phyloP scores from a whole-genome alignment of 1,140 invertebrate species.

The Neodiprion virginianus region DNA sequence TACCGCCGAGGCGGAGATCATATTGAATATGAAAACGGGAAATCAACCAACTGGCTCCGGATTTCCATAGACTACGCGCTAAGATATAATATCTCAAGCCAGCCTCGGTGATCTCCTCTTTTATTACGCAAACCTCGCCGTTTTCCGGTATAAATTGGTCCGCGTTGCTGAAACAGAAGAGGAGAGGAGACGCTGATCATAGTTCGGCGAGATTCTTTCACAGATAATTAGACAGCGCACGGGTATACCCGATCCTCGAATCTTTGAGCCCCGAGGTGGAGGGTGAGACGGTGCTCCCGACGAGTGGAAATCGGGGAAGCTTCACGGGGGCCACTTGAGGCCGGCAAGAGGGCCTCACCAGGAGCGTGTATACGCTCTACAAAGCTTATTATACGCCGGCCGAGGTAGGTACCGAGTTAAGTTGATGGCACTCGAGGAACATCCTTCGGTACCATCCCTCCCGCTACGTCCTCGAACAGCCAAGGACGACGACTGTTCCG shows the following conservation, averaged over 20 bases:
- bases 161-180: slow-evolving; percentile 39
- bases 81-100: no score
- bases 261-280: slow-evolving; percentile 31
- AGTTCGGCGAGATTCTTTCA: no score
- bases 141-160: slow-evolving; percentile 7
- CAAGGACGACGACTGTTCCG: not conserved
- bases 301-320: slow-evolving; percentile 27
- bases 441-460: slow-evolving; percentile 14
- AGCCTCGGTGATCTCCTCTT: no score
- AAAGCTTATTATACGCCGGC: slow-evolving; percentile 50
- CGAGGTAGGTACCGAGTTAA: slow-evolving; percentile 33
- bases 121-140: not conserved
- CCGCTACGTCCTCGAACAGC: not conserved
- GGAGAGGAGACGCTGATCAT: slow-evolving; percentile 19
- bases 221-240: slow-evolving; percentile 15
- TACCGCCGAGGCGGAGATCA: slow-evolving; percentile 51
- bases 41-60: slow-evolving; percentile 55
- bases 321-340: slow-evolving; percentile 18
- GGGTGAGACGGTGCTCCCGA: slow-evolving; percentile 30
- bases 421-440: slow-evolving; percentile 47
- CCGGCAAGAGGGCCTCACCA: slow-evolving; percentile 24
- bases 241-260: slow-evolving; percentile 30
- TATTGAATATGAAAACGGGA: slow-evolving; percentile 63
- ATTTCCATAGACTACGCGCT: slow-evolving; percentile 26
- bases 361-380: slow-evolving; percentile 21